These are phyloP conservation scores for Eleginops maclovinus DNA, from an alignment of 2,113 vertebrate genomes.

Conservation along the genomic window DNA sequence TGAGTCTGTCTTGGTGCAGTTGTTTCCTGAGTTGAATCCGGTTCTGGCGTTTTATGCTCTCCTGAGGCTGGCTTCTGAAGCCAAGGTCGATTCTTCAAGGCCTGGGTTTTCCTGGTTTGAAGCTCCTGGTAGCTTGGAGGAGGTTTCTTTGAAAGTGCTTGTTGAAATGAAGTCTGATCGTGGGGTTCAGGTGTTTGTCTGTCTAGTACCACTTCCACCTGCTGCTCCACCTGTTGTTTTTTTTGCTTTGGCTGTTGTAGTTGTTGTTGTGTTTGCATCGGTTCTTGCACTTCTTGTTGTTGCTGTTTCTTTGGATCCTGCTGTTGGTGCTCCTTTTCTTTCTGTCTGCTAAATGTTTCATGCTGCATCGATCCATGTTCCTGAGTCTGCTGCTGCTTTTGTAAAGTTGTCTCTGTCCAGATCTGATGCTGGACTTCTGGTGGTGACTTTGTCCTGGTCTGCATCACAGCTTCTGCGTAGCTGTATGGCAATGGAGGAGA, in stretches of 20 bases:
- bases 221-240: constrained; percentile 6
- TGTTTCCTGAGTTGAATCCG: constrained; percentile 24
- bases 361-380: constrained; percentile 7
- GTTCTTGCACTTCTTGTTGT: background rate
- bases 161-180: constrained; percentile 23
- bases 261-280: constrained; percentile 10
- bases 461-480: constrained; percentile 58
- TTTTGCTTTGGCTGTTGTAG: constrained; percentile 5
- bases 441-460: constrained; percentile 35
- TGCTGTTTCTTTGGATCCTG: background rate
- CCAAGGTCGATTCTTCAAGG: constrained; percentile 81
- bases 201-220: background rate
- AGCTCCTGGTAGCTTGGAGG: constrained; percentile 54
- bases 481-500: constrained; percentile 58
- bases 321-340: background rate
- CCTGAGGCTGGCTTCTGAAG: constrained; percentile 67
- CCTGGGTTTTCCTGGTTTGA: constrained; percentile 72
- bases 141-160: constrained; percentile 46
- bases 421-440: constrained; percentile 20
- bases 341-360: constrained; percentile 21
- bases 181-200: constrained; percentile 11
- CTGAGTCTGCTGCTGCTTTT: constrained; percentile 36
- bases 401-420: background rate
- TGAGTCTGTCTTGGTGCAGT: constrained; percentile 26
- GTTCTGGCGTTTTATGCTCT: constrained; percentile 37